A percentile compares a stretch with the other conserved stretches of the same genome.
Evolutionary conservation across 1,140 invertebrate species (phyloP).

Genomic region (Archivesica marissinica): DNA sequence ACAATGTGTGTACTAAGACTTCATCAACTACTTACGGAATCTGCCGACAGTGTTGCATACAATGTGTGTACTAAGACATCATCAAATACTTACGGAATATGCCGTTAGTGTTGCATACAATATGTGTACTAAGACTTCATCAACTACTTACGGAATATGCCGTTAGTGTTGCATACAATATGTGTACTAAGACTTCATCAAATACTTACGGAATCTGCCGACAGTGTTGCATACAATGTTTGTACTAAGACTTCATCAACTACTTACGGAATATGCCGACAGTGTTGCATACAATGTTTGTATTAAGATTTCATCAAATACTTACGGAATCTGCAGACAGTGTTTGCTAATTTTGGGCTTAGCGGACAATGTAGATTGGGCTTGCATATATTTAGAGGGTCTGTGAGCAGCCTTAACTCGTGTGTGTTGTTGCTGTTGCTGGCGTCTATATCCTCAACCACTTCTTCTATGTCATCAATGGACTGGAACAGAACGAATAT

Average conservation of each 20-base stretch:
- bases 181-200: not conserved
- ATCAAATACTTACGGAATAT: not conserved
- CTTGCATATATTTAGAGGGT: not conserved
- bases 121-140: not conserved
- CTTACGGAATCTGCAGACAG: constrained; percentile 39
- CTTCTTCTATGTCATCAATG: constrained; percentile 3
- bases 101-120: not conserved
- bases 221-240: not conserved
- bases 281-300: not conserved
- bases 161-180: not conserved
- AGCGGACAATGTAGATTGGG: not conserved
- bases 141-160: not conserved
- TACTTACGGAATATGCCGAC: constrained; percentile 26
- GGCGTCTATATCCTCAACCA: not conserved
- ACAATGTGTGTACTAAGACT: not conserved
- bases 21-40: not conserved
- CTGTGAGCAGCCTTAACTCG: not conserved
- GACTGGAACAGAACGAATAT: too few species aligned
- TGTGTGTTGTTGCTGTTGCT: not conserved
- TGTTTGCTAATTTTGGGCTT: not conserved
- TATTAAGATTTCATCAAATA: not conserved
- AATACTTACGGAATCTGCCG: not conserved
- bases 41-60: too few species aligned
- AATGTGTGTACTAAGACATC: not conserved
- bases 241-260: not conserved